Conservation (phyloP, 2,113 vertebrate species). For the Mustela lutreola region DNA sequence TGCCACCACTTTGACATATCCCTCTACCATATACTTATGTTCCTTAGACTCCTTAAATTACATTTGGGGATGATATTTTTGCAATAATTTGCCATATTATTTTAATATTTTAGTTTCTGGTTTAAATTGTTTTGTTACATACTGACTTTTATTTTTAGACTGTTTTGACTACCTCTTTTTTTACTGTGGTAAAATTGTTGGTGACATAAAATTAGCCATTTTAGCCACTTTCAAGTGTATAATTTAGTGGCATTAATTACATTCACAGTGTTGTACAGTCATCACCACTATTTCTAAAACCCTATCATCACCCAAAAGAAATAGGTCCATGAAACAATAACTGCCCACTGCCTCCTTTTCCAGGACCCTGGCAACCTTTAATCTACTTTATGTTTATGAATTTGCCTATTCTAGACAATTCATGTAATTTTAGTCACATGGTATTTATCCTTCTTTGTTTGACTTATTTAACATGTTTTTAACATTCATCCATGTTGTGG, state of each 20-base stretch:
- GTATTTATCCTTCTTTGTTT: background rate
- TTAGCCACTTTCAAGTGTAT: background rate
- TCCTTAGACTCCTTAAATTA: background rate
- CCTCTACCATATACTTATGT: background rate
- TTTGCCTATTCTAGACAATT: constrained; percentile 28
- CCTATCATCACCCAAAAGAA: background rate
- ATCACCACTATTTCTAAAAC: background rate
- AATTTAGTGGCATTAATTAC: background rate
- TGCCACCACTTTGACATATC: background rate
- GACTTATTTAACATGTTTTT: constrained; percentile 30
- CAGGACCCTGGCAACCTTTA: background rate
- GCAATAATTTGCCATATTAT: background rate
- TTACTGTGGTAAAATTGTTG: constrained; percentile 33
- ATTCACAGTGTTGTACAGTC: background rate
- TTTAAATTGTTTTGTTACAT: background rate
- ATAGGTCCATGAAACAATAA: background rate
- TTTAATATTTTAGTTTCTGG: constrained; percentile 39
- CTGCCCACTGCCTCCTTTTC: background rate
- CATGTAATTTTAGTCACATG: background rate
- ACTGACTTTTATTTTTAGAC: background rate
- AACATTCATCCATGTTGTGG: background rate
- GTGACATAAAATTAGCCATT: background rate
- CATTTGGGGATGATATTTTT: background rate
- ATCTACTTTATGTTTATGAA: background rate
- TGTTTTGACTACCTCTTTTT: constrained; percentile 24